Evolutionary conservation across 2,113 vertebrate genomes (phyloP).

Genomic region (Suricata suricatta): DNA sequence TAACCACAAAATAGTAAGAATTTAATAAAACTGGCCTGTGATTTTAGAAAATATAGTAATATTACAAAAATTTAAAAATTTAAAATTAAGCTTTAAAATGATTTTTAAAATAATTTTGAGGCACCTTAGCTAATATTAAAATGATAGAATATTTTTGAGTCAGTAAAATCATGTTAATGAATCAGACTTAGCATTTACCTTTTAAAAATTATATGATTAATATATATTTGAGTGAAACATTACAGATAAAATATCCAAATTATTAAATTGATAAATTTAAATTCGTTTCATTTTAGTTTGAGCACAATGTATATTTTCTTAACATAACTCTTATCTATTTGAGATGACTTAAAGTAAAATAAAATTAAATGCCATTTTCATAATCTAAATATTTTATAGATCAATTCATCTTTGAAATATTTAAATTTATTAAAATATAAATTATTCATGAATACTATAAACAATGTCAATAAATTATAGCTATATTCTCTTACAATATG

Average conservation of each 20-base stretch:
- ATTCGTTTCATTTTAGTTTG: conserved; percentile 24
- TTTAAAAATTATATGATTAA: not conserved
- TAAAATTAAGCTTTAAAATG: not conserved
- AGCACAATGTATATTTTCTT: not conserved
- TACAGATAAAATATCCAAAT: not conserved
- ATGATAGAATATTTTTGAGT: not conserved
- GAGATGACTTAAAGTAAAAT: conserved; percentile 11
- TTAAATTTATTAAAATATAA: not conserved
- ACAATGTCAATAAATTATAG: not conserved
- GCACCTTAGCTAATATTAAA: not conserved
- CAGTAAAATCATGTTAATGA: conserved; percentile 28
- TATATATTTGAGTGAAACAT: not conserved
- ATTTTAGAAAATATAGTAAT: conserved; percentile 33
- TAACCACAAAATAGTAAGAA: not conserved
- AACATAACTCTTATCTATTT: not conserved
- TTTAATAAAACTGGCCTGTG: not conserved
- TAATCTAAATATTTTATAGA: not conserved
- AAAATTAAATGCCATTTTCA: not conserved
- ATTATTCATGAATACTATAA: conserved; percentile 3
- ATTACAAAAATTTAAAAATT: not conserved
- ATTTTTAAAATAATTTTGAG: conserved; percentile 38
- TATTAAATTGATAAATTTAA: conserved; percentile 5
- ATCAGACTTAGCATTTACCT: not conserved
- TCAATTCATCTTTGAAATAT: conserved; percentile 12
- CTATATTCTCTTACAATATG: not conserved